Percentiles rank a stretch among this genome's conserved stretches.
Conservation (phyloP, 2,113 vertebrate genomes). For the Sebastes schlegelii region DNA sequence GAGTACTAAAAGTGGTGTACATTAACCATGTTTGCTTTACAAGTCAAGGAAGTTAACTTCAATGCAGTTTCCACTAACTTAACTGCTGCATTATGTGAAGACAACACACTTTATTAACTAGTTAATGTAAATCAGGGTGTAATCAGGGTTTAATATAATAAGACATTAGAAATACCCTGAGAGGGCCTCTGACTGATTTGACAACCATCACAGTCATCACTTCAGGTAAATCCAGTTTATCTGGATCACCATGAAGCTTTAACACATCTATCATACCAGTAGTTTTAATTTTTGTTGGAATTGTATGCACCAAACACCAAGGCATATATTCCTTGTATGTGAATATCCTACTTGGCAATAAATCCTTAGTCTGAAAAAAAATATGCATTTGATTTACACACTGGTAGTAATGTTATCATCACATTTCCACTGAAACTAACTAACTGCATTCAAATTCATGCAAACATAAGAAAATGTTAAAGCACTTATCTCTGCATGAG, state of each 20-base stretch:
- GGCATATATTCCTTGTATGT: too few species aligned
- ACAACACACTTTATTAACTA: background rate
- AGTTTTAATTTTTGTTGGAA: background rate
- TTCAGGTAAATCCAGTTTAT: background rate
- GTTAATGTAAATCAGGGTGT: background rate
- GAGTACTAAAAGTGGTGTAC: background rate
- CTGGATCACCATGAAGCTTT: background rate
- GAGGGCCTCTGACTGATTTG: constrained; percentile 1
- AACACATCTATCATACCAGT: fast-evolving
- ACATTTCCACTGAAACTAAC: background rate
- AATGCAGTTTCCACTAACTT: too few species aligned
- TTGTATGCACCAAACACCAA: too few species aligned
- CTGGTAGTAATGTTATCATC: background rate
- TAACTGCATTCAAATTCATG: constrained; percentile 22
- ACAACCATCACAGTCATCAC: too few species aligned
- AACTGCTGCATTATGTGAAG: background rate
- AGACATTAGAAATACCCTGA: background rate
- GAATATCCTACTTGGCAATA: too few species aligned
- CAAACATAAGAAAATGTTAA: constrained; percentile 19
- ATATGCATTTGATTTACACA: too few species aligned
- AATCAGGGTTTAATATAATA: background rate
- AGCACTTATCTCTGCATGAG: background rate
- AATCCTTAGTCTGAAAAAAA: too few species aligned
- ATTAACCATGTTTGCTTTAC: background rate
- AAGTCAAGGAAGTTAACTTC: constrained; percentile 12